Evolutionary conservation across 2,888 invertebrate species (phyloP), one percentile per base, ranked within the genome.

Genomic region (Oscheius myriophilus): DNA sequence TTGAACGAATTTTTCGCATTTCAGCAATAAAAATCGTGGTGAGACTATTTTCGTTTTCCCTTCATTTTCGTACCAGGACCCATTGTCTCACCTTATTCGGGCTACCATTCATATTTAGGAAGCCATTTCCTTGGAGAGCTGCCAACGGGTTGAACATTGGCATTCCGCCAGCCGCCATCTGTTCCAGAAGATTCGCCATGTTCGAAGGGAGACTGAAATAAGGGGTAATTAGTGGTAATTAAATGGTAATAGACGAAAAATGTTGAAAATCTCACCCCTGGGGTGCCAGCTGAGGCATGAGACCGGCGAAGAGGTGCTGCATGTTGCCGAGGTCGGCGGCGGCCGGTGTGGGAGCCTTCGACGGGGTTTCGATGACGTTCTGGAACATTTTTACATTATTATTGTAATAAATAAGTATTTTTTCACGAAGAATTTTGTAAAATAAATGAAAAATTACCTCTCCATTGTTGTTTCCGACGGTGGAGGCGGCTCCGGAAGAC

Each of bases 401-500:
- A n/a, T n/a, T n/a, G 9, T 23, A 26, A 26, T 55, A 25, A 12
- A 23, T 55, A 11, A 18, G 16, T 25, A 11, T 33, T 55, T 55
- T 12, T 23, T 55, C 12, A 18, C 49, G 18, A 7, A 6, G 25
- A 54, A n/a, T 54, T n/a, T 54, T 12, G 26, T 49, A 11, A 18
- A 21, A 11, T 3, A 49, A 49, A 18, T 7, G 2, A 21, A n/a
- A 25, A 53, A 42, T 16, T 41, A 66, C 66, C 57, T 66, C 64
- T 21, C n/a, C 39, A 21, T 59, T 61, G 23, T 25, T 59, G 51
- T 42, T 42, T 23, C 59, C 67, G 18, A 52, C 52, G 18, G 67
- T 67, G n/a, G 67, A 67, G 16, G 67, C 67, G 16, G 67, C 51
- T 25, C 67, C 67, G 42, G 67, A 67, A 23, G 61, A 61, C 3